Conservation (phyloP, 92 coral and sea anemone species). For the Umimayanthus kanabou region DNA sequence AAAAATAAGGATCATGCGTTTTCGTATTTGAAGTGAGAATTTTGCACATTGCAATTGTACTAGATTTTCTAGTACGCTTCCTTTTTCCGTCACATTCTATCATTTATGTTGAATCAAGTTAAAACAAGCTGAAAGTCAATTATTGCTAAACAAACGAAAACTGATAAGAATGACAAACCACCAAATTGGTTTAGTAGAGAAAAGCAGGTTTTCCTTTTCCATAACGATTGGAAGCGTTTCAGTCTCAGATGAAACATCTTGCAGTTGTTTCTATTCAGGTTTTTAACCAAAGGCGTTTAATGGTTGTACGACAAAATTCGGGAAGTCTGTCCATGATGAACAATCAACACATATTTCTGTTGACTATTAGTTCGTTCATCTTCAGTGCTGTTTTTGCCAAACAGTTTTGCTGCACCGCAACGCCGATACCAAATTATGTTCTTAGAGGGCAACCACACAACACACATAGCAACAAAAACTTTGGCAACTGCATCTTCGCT, state of each 20-base stretch:
- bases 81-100: neutral
- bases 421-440: conserved; percentile 11
- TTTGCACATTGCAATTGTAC: too few species aligned
- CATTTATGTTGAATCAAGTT: neutral
- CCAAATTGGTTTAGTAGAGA: neutral
- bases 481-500: conserved; percentile 1
- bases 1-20: neutral
- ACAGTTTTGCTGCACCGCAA: neutral
- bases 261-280: neutral
- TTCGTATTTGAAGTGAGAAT: too few species aligned
- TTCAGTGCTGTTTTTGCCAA: neutral
- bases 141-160: neutral
- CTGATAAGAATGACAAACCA: neutral
- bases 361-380: neutral
- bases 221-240: neutral
- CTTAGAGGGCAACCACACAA: neutral
- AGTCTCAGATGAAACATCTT: neutral
- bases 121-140: neutral
- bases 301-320: neutral
- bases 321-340: neutral
- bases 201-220: neutral
- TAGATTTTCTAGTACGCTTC: neutral
- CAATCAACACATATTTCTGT: neutral
- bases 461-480: neutral
- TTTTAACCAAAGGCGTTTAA: neutral